Base-by-base conservation (phyloP, 2,113 vertebrate genomes). In the Salvator merianae region DNA sequence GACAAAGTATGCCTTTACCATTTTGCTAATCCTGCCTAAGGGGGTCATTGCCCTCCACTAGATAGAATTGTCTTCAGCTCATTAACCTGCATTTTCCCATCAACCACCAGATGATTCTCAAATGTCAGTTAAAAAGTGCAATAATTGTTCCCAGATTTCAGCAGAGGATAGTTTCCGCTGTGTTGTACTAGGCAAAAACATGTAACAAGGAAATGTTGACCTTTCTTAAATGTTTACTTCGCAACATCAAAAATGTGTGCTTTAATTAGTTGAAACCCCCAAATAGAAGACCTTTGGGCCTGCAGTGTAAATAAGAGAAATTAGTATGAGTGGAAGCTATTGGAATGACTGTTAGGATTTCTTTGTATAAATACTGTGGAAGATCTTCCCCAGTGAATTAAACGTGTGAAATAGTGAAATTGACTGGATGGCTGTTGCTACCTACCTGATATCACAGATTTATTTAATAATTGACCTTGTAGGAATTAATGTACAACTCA, bases 41-140 rank as follows among this genome's bases (percentile, higher is more conserved):
- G 92, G 89, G 84, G 92, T 13, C 79, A 91, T 85, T 93, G 85
- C 85, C 86, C 86, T 90, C 88, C 63, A 88, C 84, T 91, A 93
- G 91, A 87, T 90, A 90, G 28, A 30, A 50, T 82, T 88, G 36
- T 72, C 79, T 91, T 66, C 43, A 88, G 78, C 88, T 90, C 69
- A 85, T 91, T 91, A 93, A 91, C 90, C 75, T 73, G 55, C 75
- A 43, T 88, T 94, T 93, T 91, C 91, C 88, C n/a, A 2, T 90
- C 82, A 85, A 59, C 88, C 22, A 86, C 70, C 87, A 84, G 86
- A 84, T 94, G 90, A 93, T 86, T 93, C 82, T 90, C 77, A 92
- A 93, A 93, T 94, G 90, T 92, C 91, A 92, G 78, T 83, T 83
- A 88, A 85, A 93, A 83, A n/a, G n/a, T n/a, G 88, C 90, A 84